Base-by-base conservation (phyloP, 2,888 invertebrate genomes). In the Andrena minutula region DNA sequence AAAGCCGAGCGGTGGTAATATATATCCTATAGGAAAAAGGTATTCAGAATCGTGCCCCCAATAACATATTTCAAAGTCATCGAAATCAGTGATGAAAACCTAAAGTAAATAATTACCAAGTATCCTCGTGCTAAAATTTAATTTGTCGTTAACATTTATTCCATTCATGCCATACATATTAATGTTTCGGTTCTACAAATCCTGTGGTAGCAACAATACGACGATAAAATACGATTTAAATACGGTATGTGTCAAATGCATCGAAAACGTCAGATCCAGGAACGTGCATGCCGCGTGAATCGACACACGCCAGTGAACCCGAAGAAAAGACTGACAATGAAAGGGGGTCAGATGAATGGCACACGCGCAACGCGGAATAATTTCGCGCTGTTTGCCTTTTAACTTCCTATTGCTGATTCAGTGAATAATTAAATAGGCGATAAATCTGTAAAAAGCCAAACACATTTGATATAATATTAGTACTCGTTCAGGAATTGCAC, bases 321-420 rank as follows among this genome's bases (percentile, higher is more conserved):
- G 61, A 83, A 83, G 83, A 83, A 83, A 83, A 83, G 83, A 66
- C 79, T 83, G 79, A 72, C 80, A 72, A 80, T 80, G 80, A 83
- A 83, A 83, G 83, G 83, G 83, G 83, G 83, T 83, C 83, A 83
- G 68, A 79, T 69, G 58, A 49, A 60, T 76, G 76, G 58, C 35
- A 30, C 60, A 73, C 73, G 69, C 35, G 72, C 82, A 72, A 69
- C 71, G 35, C 61, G n/a, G 64, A 64, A 79, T 79, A 51, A 83
- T 83, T 75, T 68, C 61, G 56, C 56, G 56, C 58, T 81, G 51
- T 75, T 64, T 75, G 68, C 53, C 66, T 35, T 74, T 71, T 71
- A 49, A 47, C 60, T 78, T 68, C 73, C 66, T 73, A 70, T 73
- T 58, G 23, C 35, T 41, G 20, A 47, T 56, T 70, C 35, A 3